phyloP scores from a whole-genome alignment of 2,113 vertebrate species.

The Centropus bengalensis region DNA sequence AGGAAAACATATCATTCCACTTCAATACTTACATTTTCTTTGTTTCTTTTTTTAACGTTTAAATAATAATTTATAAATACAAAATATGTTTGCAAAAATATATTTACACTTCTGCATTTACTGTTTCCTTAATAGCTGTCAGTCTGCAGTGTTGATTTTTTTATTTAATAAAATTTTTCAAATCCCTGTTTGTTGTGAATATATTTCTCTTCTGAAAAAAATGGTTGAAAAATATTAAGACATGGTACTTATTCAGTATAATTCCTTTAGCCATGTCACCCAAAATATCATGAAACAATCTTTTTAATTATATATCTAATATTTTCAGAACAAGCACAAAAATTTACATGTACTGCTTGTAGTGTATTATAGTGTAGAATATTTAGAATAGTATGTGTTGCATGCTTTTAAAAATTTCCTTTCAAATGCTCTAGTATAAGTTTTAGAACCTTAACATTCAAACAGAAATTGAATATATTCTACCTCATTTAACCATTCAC shows the following conservation, averaged over 20 bases:
- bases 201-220: background rate
- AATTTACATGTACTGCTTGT: background rate
- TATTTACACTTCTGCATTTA: background rate
- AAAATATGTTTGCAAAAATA: background rate
- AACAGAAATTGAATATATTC: background rate
- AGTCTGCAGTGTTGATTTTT: background rate
- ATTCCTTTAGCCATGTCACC: background rate
- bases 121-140: background rate
- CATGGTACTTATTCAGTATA: background rate
- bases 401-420: background rate
- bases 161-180: background rate
- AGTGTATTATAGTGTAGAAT: background rate
- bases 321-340: background rate
- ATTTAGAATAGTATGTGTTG: background rate
- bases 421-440: background rate
- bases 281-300: background rate
- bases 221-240: background rate
- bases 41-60: background rate
- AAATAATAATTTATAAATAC: background rate
- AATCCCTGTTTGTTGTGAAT: fast-evolving
- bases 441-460: background rate
- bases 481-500: background rate
- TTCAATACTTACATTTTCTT: background rate
- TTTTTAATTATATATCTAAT: background rate
- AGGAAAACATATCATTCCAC: background rate